phyloP scores from a whole-genome alignment of 2,797 vertebrate species.

The Sparus aurata region DNA sequence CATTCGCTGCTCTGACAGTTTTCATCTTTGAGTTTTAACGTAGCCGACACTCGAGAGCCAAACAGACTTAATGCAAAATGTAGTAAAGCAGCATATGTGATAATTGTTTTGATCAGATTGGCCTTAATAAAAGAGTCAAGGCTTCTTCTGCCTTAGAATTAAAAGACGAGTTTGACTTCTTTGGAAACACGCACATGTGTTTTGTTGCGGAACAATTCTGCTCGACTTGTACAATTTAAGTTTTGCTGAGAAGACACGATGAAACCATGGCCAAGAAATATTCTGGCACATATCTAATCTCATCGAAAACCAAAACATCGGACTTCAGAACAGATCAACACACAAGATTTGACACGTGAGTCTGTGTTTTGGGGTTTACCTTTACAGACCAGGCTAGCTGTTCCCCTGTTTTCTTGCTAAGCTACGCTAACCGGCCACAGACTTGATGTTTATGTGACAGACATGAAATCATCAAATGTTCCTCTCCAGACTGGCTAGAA shows the following conservation, averaged over 20 bases:
- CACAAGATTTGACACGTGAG: too few species aligned
- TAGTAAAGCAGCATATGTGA: slow-evolving; percentile 1
- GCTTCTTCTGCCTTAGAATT: background rate
- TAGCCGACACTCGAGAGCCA: background rate
- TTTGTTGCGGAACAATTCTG: too few species aligned
- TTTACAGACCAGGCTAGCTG: background rate
- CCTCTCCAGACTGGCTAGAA: too few species aligned
- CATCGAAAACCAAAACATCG: background rate
- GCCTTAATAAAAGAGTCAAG: background rate
- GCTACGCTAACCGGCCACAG: background rate
- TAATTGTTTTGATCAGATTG: background rate
- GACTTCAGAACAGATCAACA: background rate
- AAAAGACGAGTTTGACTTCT: background rate
- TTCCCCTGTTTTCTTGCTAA: background rate
- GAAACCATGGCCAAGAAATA: background rate
- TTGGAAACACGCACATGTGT: background rate
- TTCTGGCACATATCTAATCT: background rate
- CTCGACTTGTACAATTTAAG: too few species aligned
- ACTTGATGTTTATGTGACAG: background rate
- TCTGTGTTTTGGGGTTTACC: too few species aligned
- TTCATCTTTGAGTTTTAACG: slow-evolving; percentile 10
- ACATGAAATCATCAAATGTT: background rate
- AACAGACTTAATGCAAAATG: background rate
- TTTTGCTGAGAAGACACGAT: background rate
- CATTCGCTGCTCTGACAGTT: slow-evolving; percentile 19